Evolutionary conservation across 2,797 vertebrate genomes (phyloP).

Genomic region (Enteromius viviparus): DNA sequence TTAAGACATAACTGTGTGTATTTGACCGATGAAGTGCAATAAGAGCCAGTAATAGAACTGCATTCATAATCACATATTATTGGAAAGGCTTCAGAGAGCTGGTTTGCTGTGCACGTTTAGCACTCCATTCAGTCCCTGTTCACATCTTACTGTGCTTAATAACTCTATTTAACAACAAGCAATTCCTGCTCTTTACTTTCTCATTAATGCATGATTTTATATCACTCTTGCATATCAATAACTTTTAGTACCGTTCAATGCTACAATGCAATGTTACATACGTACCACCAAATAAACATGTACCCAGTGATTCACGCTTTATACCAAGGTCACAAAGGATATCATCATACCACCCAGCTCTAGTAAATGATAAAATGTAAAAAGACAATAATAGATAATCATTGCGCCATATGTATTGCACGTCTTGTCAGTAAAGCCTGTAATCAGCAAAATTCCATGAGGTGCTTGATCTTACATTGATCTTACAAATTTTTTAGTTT

Average conservation of each 20-base stretch:
- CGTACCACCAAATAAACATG: background rate
- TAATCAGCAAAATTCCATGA: no score
- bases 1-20: no score
- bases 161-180: background rate
- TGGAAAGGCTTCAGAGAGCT: background rate
- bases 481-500: no score
- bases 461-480: no score
- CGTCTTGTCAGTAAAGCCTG: no score
- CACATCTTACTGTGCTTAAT: background rate
- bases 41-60: background rate
- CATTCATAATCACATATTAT: background rate
- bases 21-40: background rate
- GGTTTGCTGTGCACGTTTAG: background rate
- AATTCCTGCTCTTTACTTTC: background rate
- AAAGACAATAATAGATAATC: no score
- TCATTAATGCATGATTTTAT: background rate
- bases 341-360: background rate
- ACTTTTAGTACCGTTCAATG: background rate
- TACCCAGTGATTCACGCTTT: background rate
- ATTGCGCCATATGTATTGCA: no score
- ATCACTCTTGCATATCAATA: background rate
- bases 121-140: background rate
- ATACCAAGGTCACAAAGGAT: background rate
- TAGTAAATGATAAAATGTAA: background rate
- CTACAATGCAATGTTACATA: no score